A percentile compares a stretch with the other conserved stretches of the same genome.
These are phyloP conservation scores for Siniperca obscura DNA, from an alignment of 2,797 vertebrate genomes.

Conservation along the genomic window DNA sequence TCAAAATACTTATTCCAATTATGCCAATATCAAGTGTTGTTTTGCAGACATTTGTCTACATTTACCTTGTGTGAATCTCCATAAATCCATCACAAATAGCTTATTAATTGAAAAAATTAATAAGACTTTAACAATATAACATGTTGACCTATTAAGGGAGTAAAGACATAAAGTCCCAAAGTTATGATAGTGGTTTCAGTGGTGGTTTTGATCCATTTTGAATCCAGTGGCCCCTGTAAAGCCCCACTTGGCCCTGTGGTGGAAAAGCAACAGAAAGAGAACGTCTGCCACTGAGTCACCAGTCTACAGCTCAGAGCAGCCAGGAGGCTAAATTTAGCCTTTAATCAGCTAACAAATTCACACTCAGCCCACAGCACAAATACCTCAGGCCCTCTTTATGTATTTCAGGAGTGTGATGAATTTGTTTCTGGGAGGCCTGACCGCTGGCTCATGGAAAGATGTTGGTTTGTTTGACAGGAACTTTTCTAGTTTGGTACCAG, in stretches of 20 bases:
- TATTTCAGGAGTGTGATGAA: constrained; percentile 82
- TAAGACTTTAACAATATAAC: neutral
- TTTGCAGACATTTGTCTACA: neutral
- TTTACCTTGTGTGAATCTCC: neutral
- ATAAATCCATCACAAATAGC: neutral
- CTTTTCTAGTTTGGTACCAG: neutral
- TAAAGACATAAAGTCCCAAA: neutral
- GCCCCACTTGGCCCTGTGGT: constrained; percentile 42
- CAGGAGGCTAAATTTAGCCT: constrained; percentile 84
- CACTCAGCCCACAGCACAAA: constrained; percentile 80
- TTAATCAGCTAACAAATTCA: constrained; percentile 87
- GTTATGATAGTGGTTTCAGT: neutral
- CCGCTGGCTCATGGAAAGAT: constrained; percentile 60
- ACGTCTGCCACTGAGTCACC: constrained; percentile 63
- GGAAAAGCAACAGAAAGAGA: constrained; percentile 57
- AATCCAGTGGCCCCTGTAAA: neutral
- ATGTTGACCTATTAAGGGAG: neutral
- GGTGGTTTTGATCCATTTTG: constrained; percentile 5
- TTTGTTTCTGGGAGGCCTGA: constrained; percentile 63
- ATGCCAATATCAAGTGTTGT: too few relatives aligned
- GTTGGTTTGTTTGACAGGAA: constrained; percentile 38
- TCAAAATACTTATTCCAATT: too few relatives aligned
- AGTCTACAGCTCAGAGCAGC: constrained; percentile 68
- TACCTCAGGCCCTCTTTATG: constrained; percentile 81
- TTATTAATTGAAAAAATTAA: neutral